These are phyloP conservation scores for Dicentrarchus labrax DNA, from an alignment of 2,113 vertebrate species.

Conservation along the genomic window DNA sequence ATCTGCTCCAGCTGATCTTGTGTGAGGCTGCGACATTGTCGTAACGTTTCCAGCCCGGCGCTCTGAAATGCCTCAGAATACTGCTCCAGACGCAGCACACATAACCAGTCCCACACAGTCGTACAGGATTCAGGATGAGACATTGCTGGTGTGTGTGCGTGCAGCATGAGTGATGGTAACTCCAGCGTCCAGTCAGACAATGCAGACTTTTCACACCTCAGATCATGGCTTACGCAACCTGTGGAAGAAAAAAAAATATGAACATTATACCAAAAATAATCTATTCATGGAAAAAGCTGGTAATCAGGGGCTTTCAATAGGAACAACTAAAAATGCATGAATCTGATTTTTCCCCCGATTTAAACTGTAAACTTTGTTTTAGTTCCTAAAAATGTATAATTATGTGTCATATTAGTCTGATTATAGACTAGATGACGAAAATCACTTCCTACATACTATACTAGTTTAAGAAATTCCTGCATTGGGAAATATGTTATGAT, in stretches of 20 bases:
- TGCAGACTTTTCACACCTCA: slow-evolving; percentile 28
- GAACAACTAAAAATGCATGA: not conserved
- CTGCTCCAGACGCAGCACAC: slow-evolving; percentile 89
- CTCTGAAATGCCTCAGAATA: slow-evolving; percentile 86
- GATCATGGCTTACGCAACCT: slow-evolving; percentile 59
- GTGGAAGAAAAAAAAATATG: slow-evolving; percentile 38
- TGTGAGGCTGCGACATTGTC: slow-evolving; percentile 85
- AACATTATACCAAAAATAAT: not conserved
- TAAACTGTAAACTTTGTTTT: not conserved
- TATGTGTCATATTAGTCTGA: not conserved
- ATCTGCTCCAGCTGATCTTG: slow-evolving; percentile 83
- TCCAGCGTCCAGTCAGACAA: slow-evolving; percentile 32
- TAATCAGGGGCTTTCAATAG: not conserved
- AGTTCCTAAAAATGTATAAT: not conserved
- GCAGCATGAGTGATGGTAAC: not conserved
- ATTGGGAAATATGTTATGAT: slow-evolving; percentile 1
- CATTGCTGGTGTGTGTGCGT: slow-evolving; percentile 49
- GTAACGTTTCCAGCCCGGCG: slow-evolving; percentile 75
- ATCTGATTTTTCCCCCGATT: not conserved
- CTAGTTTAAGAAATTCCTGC: slow-evolving; percentile 16
- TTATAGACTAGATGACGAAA: not conserved
- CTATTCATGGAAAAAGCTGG: too few species aligned
- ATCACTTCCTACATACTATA: not conserved
- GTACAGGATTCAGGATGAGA: slow-evolving; percentile 74
- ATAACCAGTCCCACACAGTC: slow-evolving; percentile 87